Conservation (phyloP, 2,113 vertebrate species). For the Sander vitreus region DNA sequence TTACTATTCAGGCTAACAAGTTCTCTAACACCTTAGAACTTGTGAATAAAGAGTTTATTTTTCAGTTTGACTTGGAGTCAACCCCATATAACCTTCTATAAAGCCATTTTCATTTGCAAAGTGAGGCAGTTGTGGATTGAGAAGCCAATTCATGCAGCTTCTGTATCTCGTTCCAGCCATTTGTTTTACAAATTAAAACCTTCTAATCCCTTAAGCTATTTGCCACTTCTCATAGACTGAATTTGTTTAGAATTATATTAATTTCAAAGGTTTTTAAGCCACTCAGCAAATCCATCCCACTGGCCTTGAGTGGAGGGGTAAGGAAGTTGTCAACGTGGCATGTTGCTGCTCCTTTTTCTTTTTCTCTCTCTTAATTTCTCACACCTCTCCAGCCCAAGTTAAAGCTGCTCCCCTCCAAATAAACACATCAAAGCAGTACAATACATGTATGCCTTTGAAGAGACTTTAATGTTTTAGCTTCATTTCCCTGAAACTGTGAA, state of each 20-base stretch:
- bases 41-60: slow-evolving; percentile 32
- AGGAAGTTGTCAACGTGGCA: slow-evolving; percentile 64
- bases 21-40: slow-evolving; percentile 37
- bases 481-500: slow-evolving; percentile 28
- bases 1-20: slow-evolving; percentile 29
- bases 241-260: slow-evolving; percentile 73
- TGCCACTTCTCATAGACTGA: slow-evolving; percentile 66
- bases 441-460: slow-evolving; percentile 56
- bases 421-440: slow-evolving; percentile 64
- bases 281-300: slow-evolving; percentile 56
- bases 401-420: slow-evolving; percentile 31
- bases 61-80: slow-evolving; percentile 19
- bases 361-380: slow-evolving; percentile 15
- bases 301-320: slow-evolving; percentile 45
- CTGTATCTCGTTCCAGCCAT: slow-evolving; percentile 59
- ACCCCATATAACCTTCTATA: slow-evolving; percentile 42
- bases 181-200: slow-evolving; percentile 78
- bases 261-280: slow-evolving; percentile 60
- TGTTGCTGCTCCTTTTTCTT: slow-evolving; percentile 25
- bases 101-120: slow-evolving; percentile 72
- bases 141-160: slow-evolving; percentile 45
- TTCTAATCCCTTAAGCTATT: slow-evolving; percentile 76
- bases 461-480: slow-evolving; percentile 8
- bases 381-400: slow-evolving; percentile 44
- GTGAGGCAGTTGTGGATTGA: slow-evolving; percentile 59